Percentiles rank a stretch among this genome's conserved stretches.
Evolutionary conservation across 2,797 vertebrate species (phyloP).

Genomic region (Furcifer pardalis): DNA sequence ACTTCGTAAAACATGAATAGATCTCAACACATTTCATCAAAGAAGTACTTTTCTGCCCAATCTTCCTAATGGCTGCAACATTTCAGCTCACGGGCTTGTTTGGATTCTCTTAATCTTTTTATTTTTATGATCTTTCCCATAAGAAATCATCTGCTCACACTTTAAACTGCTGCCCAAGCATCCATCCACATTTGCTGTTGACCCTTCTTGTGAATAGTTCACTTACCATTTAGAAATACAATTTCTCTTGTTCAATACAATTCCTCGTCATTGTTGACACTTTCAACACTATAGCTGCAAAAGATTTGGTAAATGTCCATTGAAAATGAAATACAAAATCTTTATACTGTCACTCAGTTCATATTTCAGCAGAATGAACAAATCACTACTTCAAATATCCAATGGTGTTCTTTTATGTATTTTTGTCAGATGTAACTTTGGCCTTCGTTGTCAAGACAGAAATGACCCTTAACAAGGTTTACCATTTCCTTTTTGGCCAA

Average conservation of each 20-base stretch:
- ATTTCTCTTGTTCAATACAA: background rate
- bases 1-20: background rate
- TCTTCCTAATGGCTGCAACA: background rate
- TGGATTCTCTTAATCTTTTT: background rate
- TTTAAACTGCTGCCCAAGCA: background rate
- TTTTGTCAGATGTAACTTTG: background rate
- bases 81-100: background rate
- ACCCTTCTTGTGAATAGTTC: constrained; percentile 2
- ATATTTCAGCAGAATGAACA: background rate
- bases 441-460: background rate
- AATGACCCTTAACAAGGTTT: background rate
- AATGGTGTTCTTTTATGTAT: background rate
- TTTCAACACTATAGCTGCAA: constrained; percentile 5
- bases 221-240: background rate
- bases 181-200: background rate
- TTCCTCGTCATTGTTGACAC: background rate
- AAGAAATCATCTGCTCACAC: background rate
- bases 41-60: background rate
- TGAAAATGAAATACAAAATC: background rate
- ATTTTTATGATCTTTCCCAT: background rate
- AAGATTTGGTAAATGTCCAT: background rate
- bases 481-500: background rate
- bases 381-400: background rate
- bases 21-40: background rate
- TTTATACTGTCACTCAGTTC: background rate